These are phyloP conservation scores for Idris sp. DNA, from an alignment of 1,140 invertebrate species.

Conservation along the genomic window DNA sequence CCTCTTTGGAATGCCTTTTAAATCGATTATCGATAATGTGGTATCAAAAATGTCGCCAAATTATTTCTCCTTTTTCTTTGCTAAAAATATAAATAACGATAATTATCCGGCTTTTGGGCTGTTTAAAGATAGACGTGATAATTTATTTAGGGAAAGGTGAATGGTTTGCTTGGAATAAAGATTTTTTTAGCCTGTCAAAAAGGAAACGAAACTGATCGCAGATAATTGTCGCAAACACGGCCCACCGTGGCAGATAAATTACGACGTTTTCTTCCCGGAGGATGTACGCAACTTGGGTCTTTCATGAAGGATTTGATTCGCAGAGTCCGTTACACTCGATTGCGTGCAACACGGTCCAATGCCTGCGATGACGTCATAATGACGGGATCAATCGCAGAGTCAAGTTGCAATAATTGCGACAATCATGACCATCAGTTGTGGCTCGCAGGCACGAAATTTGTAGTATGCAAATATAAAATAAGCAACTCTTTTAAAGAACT, in stretches of 20 bases:
- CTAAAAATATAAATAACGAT: too few relatives aligned
- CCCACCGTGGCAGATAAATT: constrained; percentile 63
- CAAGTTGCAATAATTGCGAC: constrained; percentile 77
- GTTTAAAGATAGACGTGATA: too few relatives aligned
- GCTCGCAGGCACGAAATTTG: constrained; percentile 47
- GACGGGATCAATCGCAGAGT: constrained; percentile 75
- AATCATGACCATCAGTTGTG: constrained; percentile 73
- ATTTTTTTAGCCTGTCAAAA: too few relatives aligned
- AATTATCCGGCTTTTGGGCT: too few relatives aligned
- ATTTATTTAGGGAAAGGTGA: too few relatives aligned
- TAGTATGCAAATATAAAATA: too few relatives aligned
- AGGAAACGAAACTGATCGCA: too few relatives aligned
- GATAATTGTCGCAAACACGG: too few relatives aligned
- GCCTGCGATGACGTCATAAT: constrained; percentile 69
- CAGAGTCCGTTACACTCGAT: constrained; percentile 52
- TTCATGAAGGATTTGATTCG: constrained; percentile 29
- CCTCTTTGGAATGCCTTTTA: constrained; percentile 35
- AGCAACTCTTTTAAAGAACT: too few relatives aligned
- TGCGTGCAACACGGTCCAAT: constrained; percentile 33
- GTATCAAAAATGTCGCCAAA: constrained; percentile 29
- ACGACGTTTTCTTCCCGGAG: constrained; percentile 44
- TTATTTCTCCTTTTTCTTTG: too few relatives aligned
- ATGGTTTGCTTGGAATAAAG: too few relatives aligned
- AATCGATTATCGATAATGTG: constrained; percentile 42
- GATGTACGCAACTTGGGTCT: constrained; percentile 32